Evolutionary conservation across 2,113 vertebrate species (phyloP), one percentile per base, ranked within the genome.

Genomic region (Lepisosteus oculatus): DNA sequence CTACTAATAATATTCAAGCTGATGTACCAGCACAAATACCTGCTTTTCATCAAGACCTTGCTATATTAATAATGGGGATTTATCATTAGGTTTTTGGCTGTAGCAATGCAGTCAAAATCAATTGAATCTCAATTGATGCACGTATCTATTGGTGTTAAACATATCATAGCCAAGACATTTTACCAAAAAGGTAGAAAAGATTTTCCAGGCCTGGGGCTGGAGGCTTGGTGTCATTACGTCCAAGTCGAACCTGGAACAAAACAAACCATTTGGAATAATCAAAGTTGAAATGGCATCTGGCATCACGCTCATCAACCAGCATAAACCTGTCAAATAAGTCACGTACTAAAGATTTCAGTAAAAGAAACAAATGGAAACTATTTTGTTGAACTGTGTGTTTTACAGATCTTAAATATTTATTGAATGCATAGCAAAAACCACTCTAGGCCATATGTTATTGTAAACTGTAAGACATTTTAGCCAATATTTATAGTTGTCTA

Each of bases 161-260:
- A 47, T 56, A 13, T 61, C 44, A 77, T 47, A 17, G 29, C 17
- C 17, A 69, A 65, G 44, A 62, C 56, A 76, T 13, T 72, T 61
- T 83, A 92, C 90, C 90, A 6, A 90, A 68, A 71, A 56, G 72
- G 77, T 89, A 92, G 77, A 93, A 88, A 4, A 93, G 82, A 77
- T 93, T 85, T 84, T 93, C 91, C 3, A 91, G 83, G 59, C 89
- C 90, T 0, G 89, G 89, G 64, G 88, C 87, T 2, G 78, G 76
- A 0, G 89, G 89, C 64, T 72, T 79, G 43, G 79, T 89, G 78
- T 89, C 85, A 3, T 85, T 89, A 6, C 81, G 81, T 56, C 90
- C 89, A 59, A 70, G 71, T 55, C 89, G 80, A 56, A 93, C 89
- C 92, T 92, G 73, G 78, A 71, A 79, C 4, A 69, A 1, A 77